Evolutionary conservation across 2,113 vertebrate genomes (phyloP).

Genomic region (Charadrius vociferus): DNA sequence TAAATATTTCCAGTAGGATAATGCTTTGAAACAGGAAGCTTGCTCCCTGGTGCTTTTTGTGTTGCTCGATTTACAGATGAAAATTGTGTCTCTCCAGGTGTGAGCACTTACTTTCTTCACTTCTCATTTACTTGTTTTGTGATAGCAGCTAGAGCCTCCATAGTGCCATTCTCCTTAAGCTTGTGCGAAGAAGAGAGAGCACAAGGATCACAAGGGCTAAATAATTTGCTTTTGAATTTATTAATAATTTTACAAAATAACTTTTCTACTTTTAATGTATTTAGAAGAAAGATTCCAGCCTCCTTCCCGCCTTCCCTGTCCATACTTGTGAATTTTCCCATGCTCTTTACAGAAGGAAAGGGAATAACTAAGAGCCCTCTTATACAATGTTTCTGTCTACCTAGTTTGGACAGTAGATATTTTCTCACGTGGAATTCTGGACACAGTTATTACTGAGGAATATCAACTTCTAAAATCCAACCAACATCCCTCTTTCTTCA

Average conservation of each 20-base stretch:
- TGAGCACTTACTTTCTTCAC: background rate
- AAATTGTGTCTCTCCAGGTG: background rate
- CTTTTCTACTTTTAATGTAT: background rate
- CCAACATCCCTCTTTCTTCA: background rate
- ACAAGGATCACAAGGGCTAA: background rate
- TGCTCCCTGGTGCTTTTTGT: background rate
- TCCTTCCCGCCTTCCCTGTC: rapidly evolving
- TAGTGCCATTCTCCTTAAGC: background rate
- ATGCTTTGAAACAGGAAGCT: background rate
- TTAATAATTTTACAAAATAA: background rate
- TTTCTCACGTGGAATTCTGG: background rate
- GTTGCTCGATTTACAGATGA: background rate
- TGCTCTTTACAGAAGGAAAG: background rate
- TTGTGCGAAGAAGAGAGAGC: background rate
- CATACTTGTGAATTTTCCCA: background rate
- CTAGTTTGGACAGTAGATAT: background rate
- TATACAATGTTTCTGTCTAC: background rate
- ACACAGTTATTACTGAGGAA: background rate
- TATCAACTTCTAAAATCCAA: background rate
- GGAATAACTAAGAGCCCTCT: background rate
- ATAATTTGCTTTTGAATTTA: background rate
- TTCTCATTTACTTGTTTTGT: background rate
- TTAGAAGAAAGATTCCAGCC: background rate
- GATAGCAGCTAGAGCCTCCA: background rate
- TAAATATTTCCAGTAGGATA: background rate